Conservation (phyloP, 2,113 vertebrate species). For the Monopterus albus region DNA sequence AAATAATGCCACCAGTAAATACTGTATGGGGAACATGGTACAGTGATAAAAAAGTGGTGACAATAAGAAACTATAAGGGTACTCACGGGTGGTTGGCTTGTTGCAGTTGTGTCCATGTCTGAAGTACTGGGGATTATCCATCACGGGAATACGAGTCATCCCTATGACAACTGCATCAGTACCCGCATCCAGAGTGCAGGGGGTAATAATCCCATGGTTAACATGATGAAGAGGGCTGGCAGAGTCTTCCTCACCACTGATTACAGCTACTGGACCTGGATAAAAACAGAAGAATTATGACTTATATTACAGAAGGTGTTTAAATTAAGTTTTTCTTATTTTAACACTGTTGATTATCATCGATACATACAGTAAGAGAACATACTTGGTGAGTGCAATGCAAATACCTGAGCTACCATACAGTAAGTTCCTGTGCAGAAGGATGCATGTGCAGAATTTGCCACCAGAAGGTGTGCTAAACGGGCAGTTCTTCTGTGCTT, state of each 20-base stretch:
- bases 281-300: neutral
- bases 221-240: slow-evolving; percentile 98
- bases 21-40: neutral
- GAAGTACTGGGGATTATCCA: slow-evolving; percentile 98
- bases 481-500: too few relatives aligned
- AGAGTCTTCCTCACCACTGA: slow-evolving; percentile 97
- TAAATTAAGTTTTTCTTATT: too few relatives aligned
- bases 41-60: neutral
- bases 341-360: too few relatives aligned
- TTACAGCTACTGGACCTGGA: slow-evolving; percentile 94
- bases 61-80: neutral
- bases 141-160: slow-evolving; percentile 96
- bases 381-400: too few relatives aligned
- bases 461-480: too few relatives aligned
- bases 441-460: too few relatives aligned
- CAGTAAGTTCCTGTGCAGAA: too few relatives aligned
- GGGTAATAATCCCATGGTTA: slow-evolving; percentile 95
- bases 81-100: slow-evolving; percentile 97
- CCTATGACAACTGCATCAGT: slow-evolving; percentile 96
- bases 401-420: too few relatives aligned
- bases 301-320: neutral
- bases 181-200: slow-evolving; percentile 90
- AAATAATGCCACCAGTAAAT: neutral
- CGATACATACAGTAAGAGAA: too few relatives aligned
- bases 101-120: slow-evolving; percentile 96